Conservation (phyloP, 1,140 invertebrate species). For the Dolichoris vasculosae region DNA sequence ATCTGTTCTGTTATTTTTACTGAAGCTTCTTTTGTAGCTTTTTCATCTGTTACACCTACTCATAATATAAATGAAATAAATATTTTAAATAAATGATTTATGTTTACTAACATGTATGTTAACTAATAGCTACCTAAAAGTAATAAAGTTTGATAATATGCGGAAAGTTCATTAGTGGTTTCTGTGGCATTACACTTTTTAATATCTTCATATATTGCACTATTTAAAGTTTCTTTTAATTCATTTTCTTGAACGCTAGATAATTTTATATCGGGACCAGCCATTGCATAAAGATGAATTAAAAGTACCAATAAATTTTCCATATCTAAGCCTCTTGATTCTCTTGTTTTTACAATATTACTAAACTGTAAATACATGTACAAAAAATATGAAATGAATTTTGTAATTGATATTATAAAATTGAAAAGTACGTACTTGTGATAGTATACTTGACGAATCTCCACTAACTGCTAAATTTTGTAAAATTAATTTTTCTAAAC, state of each 20-base stretch:
- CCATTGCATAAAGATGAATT: conserved; percentile 79
- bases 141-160: conserved; percentile 67
- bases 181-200: conserved; percentile 64
- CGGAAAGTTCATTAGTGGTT: conserved; percentile 59
- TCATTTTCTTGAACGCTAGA: conserved; percentile 75
- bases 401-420: background rate
- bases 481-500: conserved; percentile 76
- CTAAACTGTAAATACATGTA: conserved; percentile 34
- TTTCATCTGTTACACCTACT: conserved; percentile 60
- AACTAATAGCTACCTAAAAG: conserved; percentile 61
- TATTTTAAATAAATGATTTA: conserved; percentile 6
- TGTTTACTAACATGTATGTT: background rate
- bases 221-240: conserved; percentile 73
- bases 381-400: conserved; percentile 12
- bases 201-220: conserved; percentile 78
- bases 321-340: conserved; percentile 75
- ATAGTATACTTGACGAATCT: conserved; percentile 77
- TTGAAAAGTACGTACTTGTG: conserved; percentile 71
- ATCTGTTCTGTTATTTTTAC: conserved; percentile 62
- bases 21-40: conserved; percentile 59
- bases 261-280: conserved; percentile 77
- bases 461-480: conserved; percentile 77
- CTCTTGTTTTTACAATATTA: conserved; percentile 65
- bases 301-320: conserved; percentile 78
- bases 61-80: background rate